Evolutionary conservation across 2,888 invertebrate species (phyloP).

Genomic region (Chymomyza fuscimana): DNA sequence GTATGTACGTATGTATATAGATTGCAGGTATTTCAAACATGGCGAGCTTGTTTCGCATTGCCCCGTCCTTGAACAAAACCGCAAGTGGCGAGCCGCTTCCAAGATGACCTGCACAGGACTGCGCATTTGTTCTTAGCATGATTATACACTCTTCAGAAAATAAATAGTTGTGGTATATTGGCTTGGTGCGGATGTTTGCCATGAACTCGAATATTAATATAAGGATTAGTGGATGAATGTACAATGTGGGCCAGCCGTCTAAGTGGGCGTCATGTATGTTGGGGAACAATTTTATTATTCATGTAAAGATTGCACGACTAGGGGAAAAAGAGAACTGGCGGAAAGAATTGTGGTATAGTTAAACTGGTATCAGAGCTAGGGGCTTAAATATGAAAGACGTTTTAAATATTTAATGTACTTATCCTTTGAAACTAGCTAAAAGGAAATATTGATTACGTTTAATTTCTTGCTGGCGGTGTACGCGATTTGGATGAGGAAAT

Average conservation of each 20-base stretch:
- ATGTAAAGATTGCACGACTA: too few species aligned
- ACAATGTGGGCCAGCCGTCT: background rate
- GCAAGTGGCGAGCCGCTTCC: conserved; percentile 57
- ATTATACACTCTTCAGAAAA: background rate
- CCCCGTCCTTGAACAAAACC: conserved; percentile 1
- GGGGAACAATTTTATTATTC: too few species aligned
- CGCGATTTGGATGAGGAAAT: too few species aligned
- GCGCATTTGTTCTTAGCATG: conserved; percentile 37
- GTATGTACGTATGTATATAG: background rate
- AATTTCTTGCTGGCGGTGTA: too few species aligned
- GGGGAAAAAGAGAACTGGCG: too few species aligned
- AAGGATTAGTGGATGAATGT: background rate
- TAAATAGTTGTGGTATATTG: background rate
- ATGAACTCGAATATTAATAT: background rate
- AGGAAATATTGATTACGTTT: too few species aligned
- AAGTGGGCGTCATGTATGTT: too few species aligned
- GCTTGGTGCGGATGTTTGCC: background rate
- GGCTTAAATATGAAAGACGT: too few species aligned
- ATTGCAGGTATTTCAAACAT: conserved; percentile 8
- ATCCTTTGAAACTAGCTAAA: too few species aligned
- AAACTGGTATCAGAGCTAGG: too few species aligned
- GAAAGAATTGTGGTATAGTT: too few species aligned
- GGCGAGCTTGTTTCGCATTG: background rate
- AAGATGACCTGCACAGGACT: conserved; percentile 49
- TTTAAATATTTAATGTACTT: too few species aligned